Conservation (phyloP, 2,113 vertebrate genomes). For the Eleginops maclovinus region DNA sequence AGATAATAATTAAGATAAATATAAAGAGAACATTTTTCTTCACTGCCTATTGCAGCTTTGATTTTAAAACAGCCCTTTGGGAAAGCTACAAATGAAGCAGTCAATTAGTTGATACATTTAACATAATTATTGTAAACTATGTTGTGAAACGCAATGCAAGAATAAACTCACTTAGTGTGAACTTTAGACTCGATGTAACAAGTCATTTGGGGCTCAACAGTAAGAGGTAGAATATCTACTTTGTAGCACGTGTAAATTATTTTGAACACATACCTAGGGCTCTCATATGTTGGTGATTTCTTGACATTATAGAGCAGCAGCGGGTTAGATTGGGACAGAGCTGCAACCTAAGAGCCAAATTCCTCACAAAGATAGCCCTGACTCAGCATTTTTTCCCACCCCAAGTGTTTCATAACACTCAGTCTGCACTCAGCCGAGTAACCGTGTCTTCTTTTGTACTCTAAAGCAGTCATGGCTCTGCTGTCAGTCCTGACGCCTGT, state of each 20-base stretch:
- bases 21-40: no score
- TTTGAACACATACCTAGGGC: neutral
- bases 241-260: neutral
- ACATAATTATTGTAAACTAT: no score
- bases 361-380: conserved; percentile 4
- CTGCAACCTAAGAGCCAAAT: neutral
- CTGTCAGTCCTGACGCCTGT: conserved; percentile 87
- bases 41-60: no score
- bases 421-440: neutral
- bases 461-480: conserved; percentile 79
- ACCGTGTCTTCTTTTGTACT: neutral
- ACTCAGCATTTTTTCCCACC: neutral
- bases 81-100: no score
- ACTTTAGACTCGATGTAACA: neutral
- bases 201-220: neutral
- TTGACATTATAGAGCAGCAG: neutral
- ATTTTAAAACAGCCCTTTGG: no score
- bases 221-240: conserved; percentile 30
- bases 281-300: neutral
- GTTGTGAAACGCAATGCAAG: no score
- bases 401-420: neutral
- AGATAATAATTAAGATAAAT: no score
- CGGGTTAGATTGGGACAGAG: neutral
- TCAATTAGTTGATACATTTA: no score
- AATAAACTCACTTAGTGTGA: no score